These are phyloP conservation scores for Patella caerulea DNA, from an alignment of 2,888 invertebrate genomes.

Conservation along the genomic window DNA sequence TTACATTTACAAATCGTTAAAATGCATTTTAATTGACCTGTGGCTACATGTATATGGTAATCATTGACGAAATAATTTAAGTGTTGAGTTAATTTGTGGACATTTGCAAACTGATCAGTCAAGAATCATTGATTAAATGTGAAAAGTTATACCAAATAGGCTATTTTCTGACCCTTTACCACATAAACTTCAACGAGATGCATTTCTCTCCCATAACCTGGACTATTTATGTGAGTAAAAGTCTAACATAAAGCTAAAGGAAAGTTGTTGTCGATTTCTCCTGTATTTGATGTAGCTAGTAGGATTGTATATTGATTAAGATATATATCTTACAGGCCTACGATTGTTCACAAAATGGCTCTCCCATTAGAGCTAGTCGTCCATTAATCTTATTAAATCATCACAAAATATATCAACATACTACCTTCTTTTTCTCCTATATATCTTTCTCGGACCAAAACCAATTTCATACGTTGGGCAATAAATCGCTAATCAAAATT, in stretches of 20 bases:
- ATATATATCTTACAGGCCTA: conserved; percentile 5
- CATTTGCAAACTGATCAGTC: too few relatives aligned
- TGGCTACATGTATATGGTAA: too few relatives aligned
- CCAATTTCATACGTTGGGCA: neutral
- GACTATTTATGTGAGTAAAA: too few relatives aligned
- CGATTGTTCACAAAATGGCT: conserved; percentile 10
- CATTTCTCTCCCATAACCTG: conserved; percentile 2
- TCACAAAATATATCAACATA: neutral
- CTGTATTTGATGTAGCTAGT: neutral
- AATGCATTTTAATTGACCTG: too few relatives aligned
- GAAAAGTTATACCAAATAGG: neutral
- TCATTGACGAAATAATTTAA: too few relatives aligned
- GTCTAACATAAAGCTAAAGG: neutral
- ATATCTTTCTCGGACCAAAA: neutral
- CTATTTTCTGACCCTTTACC: neutral
- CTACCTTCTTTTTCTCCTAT: neutral
- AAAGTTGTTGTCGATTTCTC: neutral
- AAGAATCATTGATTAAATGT: neutral
- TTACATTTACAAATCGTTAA: too few relatives aligned
- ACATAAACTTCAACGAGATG: conserved; percentile 7
- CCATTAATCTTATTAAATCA: conserved; percentile 9
- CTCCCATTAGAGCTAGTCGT: neutral
- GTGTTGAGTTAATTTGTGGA: too few relatives aligned
- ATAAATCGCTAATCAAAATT: conserved; percentile 9
- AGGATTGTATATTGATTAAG: conserved; percentile 4